A percentile compares a stretch with the other conserved stretches of the same genome.
phyloP scores from a whole-genome alignment of 2,888 invertebrate genomes.

The Electrophaes corylata region DNA sequence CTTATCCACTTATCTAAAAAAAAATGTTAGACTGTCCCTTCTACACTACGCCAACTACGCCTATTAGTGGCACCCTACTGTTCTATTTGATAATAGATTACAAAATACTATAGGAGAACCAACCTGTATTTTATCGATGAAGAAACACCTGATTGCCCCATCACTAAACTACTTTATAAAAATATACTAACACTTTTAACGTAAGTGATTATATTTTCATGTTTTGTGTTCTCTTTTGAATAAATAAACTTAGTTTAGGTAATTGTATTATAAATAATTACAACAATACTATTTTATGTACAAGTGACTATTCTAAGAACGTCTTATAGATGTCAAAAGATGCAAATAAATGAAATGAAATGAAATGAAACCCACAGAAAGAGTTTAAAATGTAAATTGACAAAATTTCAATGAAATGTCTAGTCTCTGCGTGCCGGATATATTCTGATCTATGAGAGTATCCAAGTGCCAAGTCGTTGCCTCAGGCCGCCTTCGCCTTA shows the following conservation, averaged over 20 bases:
- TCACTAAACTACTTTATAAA: too few species aligned
- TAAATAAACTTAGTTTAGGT: too few species aligned
- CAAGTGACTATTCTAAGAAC: too few species aligned
- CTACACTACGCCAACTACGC: constrained; percentile 3
- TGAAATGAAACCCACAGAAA: too few species aligned
- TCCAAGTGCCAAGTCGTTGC: constrained; percentile 23
- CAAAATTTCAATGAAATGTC: not conserved
- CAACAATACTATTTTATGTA: too few species aligned
- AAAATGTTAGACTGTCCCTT: constrained; percentile 26
- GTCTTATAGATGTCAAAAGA: too few species aligned
- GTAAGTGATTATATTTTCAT: too few species aligned
- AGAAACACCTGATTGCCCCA: not conserved
- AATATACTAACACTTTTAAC: too few species aligned
- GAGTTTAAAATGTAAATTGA: not conserved
- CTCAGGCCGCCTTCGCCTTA: not conserved
- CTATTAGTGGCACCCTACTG: constrained; percentile 4
- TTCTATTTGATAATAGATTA: constrained; percentile 9
- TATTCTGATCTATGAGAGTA: constrained; percentile 9
- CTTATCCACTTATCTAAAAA: constrained; percentile 39
- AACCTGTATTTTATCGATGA: too few species aligned
- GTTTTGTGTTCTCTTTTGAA: too few species aligned
- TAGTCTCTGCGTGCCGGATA: constrained; percentile 7
- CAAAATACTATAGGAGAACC: not conserved
- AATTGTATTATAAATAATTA: too few species aligned
- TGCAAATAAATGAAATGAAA: too few species aligned